These are phyloP conservation scores for Pocillopora damicornis DNA, from an alignment of 64 coral and sea anemone genomes.

Conservation along the genomic window DNA sequence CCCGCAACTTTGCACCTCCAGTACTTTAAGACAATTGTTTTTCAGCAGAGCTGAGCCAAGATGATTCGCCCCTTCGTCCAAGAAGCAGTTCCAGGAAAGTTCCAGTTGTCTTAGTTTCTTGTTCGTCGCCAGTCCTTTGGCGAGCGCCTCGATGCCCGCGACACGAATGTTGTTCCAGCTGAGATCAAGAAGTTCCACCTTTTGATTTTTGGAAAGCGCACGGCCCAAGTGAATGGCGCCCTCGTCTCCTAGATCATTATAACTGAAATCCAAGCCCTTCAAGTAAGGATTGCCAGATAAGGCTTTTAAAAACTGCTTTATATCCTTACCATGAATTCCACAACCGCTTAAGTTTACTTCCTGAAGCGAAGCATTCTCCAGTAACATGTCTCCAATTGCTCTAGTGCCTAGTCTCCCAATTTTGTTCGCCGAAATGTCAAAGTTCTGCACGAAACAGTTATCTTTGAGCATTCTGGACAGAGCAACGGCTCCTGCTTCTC, in stretches of 20 bases:
- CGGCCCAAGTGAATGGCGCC: conserved; percentile 27
- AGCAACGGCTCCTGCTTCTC: not conserved
- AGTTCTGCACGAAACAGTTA: conserved; percentile 44
- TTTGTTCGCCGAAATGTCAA: conserved; percentile 43
- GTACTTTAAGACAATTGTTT: conserved; percentile 27
- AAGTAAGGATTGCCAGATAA: conserved; percentile 31
- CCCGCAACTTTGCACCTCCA: conserved; percentile 27
- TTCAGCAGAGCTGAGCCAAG: conserved; percentile 1
- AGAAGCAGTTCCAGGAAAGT: conserved; percentile 61
- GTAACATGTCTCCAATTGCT: conserved; percentile 37
- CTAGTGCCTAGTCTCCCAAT: conserved; percentile 26
- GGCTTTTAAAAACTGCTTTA: conserved; percentile 32
- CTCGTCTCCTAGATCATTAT: conserved; percentile 45
- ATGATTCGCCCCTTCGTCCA: conserved; percentile 28
- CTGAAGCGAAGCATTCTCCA: conserved; percentile 38
- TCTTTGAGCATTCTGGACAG: conserved; percentile 34
- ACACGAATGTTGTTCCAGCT: conserved; percentile 58
- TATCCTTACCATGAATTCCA: conserved; percentile 43
- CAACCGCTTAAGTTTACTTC: conserved; percentile 44
- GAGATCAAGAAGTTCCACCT: conserved; percentile 40
- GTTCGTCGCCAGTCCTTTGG: conserved; percentile 31
- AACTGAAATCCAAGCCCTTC: conserved; percentile 33
- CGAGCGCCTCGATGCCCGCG: conserved; percentile 1
- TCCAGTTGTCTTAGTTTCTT: conserved; percentile 29
- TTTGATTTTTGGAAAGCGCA: conserved; percentile 13